Evolutionary conservation across 1,140 invertebrate species (phyloP), one percentile per base, ranked within the genome.

Genomic region (Brachystomella parvula): DNA sequence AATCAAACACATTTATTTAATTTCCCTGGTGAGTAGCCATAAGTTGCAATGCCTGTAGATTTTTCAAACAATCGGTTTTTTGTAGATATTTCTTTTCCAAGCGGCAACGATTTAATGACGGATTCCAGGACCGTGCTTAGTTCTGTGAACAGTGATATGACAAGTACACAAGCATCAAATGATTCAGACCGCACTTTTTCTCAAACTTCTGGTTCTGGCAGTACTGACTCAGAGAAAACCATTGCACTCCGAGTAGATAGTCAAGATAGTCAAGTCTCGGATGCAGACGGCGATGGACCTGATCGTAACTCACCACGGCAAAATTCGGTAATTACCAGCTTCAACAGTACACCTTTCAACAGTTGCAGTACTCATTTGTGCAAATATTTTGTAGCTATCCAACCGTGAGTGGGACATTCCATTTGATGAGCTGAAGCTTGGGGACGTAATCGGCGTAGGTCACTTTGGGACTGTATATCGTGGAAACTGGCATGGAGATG

Each of bases 351-450:
- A 47, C 3, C 2, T 61, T 3, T 49, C 24, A 39, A 2, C 1
- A 28, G 6, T 64, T 9, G 21, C 9, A 60, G 6, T 47, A 33
- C 30, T 29, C 35, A 49, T 12, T 53, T 49, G 61, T 39, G 9
- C 24, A 0, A 19, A 24, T 67, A 64, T 59, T 35, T 73, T 70
- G 15, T 76, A 88, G 87, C 78, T 96, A 69, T 96, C 92, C 3
- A 87, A 95, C 80, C 86, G 92, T 76, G 94, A 98, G 78, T 98
- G 94, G 95, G 94, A 98, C 79, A 98, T 98, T 78, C 93, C 94
- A 56, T 96, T 86, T 81, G 90, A 94, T 75, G 94, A 98, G 79
- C 77, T 98, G 57, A 86, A 86, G 71, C 84, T 96, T 75, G 85
- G 86, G 56, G 93, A 96, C 69, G 81, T 85, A 67, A 89, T 98